These are phyloP conservation scores for Cyprinodon diabolis DNA, from an alignment of 2,797 vertebrate genomes.

Conservation along the genomic window DNA sequence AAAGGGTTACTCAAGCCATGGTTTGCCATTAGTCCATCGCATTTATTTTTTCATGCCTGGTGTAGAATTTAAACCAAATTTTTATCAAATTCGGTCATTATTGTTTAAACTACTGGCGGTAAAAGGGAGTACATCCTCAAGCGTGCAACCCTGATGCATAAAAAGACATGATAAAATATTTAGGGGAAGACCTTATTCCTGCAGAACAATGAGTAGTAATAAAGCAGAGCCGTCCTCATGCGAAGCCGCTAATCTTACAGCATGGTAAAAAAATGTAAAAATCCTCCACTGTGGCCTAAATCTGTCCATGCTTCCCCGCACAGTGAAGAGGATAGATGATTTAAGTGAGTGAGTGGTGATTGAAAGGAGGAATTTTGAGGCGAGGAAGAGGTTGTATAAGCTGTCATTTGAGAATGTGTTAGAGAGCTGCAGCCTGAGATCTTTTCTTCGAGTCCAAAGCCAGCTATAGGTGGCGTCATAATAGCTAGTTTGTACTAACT, in stretches of 20 bases:
- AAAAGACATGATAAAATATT: too few relatives aligned
- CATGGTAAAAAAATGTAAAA: slow-evolving; percentile 12
- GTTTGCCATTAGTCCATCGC: slow-evolving; percentile 42
- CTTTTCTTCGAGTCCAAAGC: slow-evolving; percentile 36
- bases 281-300: slow-evolving; percentile 25
- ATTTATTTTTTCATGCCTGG: slow-evolving; percentile 32
- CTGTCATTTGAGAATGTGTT: slow-evolving; percentile 60
- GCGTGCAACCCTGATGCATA: too few relatives aligned
- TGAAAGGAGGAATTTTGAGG: slow-evolving; percentile 30
- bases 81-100: slow-evolving; percentile 6
- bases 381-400: slow-evolving; percentile 29
- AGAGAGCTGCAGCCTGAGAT: slow-evolving; percentile 29
- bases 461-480: slow-evolving; percentile 46
- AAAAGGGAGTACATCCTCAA: too few relatives aligned
- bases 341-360: slow-evolving; percentile 31
- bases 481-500: slow-evolving; percentile 58
- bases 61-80: neutral
- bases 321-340: slow-evolving; percentile 19
- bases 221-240: slow-evolving; percentile 18
- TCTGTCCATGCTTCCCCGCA: slow-evolving; percentile 37
- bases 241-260: slow-evolving; percentile 21
- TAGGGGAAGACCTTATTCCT: neutral
- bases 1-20: slow-evolving; percentile 44
- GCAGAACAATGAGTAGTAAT: slow-evolving; percentile 39
- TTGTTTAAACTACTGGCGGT: too few relatives aligned